phyloP scores from a whole-genome alignment of 2,797 vertebrate species.

The Chaetodon trifasciatus region DNA sequence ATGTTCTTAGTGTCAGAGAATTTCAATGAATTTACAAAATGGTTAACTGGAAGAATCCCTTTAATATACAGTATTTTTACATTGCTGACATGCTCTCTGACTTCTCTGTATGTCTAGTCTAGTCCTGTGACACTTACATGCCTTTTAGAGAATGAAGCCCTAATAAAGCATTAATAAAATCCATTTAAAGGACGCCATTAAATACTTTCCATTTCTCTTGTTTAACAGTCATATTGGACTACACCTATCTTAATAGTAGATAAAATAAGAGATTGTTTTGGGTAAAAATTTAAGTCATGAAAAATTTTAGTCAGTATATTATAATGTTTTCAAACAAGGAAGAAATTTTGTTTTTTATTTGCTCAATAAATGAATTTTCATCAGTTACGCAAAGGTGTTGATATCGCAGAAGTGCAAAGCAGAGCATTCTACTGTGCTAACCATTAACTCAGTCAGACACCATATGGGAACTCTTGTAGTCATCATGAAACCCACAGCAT shows the following conservation, averaged over 20 bases:
- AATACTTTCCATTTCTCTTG: neutral
- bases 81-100: no score
- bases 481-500: neutral
- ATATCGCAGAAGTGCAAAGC: neutral
- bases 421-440: neutral
- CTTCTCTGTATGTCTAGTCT: no score
- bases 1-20: neutral
- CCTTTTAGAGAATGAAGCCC: neutral
- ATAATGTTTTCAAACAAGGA: no score
- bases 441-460: no score
- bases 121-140: no score
- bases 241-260: neutral
- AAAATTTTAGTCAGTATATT: neutral
- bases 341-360: neutral
- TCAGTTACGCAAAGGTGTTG: neutral
- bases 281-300: neutral
- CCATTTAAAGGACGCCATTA: no score
- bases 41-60: neutral
- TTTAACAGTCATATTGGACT: neutral
- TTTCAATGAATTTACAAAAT: slow-evolving; percentile 1
- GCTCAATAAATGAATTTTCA: neutral
- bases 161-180: neutral
- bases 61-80: no score
- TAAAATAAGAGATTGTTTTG: neutral
- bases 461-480: no score